Evolutionary conservation across 2,888 invertebrate genomes (phyloP).

Genomic region (Agriopis marginaria): DNA sequence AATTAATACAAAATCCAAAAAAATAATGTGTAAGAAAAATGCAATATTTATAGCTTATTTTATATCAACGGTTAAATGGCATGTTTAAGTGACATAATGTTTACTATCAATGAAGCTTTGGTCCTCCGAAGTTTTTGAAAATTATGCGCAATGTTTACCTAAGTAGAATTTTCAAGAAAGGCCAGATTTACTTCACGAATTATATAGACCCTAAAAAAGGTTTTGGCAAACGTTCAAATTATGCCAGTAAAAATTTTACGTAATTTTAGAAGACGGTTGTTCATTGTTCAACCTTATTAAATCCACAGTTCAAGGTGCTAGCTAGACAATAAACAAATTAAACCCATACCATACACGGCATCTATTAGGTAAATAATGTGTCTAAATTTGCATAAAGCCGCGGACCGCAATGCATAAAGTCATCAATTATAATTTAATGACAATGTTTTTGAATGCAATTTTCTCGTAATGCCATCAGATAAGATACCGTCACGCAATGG

Average conservation of each 20-base stretch:
- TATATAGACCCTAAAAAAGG: conserved; percentile 1
- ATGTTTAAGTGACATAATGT: too few species aligned
- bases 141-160: too few species aligned
- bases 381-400: conserved; percentile 20
- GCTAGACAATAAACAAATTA: not conserved
- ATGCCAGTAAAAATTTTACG: not conserved
- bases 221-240: not conserved
- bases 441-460: conserved; percentile 24
- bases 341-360: not conserved
- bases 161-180: not conserved
- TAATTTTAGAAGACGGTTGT: not conserved
- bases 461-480: conserved; percentile 35
- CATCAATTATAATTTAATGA: conserved; percentile 17
- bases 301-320: not conserved
- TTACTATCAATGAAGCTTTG: too few species aligned
- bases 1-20: too few species aligned
- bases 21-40: too few species aligned
- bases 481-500: conserved; percentile 38
- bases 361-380: not conserved
- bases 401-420: conserved; percentile 12
- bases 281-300: not conserved
- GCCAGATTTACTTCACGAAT: not conserved
- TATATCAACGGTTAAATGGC: too few species aligned
- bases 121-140: too few species aligned
- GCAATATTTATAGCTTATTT: too few species aligned